Evolutionary conservation across 2,797 vertebrate genomes (phyloP).

Genomic region (Enteromius unitaeniatus): DNA sequence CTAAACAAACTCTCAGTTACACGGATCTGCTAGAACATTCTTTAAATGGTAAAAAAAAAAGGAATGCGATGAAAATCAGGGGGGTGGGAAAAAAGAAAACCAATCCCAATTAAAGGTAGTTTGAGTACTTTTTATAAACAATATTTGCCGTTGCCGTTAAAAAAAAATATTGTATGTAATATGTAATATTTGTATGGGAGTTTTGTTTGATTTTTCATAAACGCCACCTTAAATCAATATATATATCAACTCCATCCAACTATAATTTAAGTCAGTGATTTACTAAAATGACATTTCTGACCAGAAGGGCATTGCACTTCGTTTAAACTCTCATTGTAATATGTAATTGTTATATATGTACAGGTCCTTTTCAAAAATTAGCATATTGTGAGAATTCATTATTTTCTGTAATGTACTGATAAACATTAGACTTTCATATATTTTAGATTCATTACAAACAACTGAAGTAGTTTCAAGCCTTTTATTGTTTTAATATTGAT

Average conservation of each 20-base stretch:
- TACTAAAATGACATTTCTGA: background rate
- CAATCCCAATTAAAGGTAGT: background rate
- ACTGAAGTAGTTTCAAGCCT: no score
- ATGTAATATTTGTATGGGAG: background rate
- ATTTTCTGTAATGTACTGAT: no score
- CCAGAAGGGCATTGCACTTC: background rate
- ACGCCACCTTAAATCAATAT: background rate
- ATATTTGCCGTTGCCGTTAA: background rate
- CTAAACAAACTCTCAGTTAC: conserved; percentile 54
- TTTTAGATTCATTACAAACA: no score
- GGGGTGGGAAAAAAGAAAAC: background rate
- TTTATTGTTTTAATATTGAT: no score
- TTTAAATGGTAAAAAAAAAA: background rate
- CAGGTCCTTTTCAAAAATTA: no score
- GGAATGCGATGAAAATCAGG: background rate
- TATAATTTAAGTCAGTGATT: background rate
- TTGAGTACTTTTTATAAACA: background rate
- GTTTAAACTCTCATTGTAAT: background rate
- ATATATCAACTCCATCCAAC: background rate
- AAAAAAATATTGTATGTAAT: background rate
- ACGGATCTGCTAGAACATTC: conserved; percentile 48
- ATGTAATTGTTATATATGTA: no score
- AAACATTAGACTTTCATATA: no score
- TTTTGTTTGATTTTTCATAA: background rate
- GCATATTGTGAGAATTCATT: no score